phyloP scores from a whole-genome alignment of 30 jellyfish, hydroid and myxozoan genomes.

The Turritopsis dohrnii region DNA sequence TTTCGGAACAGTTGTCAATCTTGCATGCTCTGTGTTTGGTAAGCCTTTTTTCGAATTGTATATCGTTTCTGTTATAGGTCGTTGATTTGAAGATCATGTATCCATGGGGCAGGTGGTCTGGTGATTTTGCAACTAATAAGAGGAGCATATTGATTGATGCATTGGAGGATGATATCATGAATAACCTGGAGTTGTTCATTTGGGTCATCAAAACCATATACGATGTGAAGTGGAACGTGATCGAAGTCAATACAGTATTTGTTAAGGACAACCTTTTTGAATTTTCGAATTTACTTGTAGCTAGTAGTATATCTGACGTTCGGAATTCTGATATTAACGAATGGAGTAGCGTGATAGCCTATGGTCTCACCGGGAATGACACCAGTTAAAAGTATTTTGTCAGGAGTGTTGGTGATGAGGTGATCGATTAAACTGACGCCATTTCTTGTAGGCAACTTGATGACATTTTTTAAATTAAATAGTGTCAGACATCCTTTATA shows the following conservation, averaged over 20 bases:
- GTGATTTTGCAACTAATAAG: constrained; percentile 2
- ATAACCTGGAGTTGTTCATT: neutral
- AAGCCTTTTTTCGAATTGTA: neutral
- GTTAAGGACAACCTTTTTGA: no score
- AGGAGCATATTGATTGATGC: constrained; percentile 10
- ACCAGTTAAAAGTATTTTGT: no score
- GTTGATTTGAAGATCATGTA: neutral
- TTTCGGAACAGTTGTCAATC: constrained; percentile 1
- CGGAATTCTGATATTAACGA: no score
- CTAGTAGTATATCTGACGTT: no score
- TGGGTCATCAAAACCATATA: neutral
- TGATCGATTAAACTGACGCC: no score
- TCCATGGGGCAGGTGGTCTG: constrained; percentile 17
- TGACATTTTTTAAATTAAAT: no score
- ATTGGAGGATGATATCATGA: neutral
- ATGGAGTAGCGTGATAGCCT: no score
- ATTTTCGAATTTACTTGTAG: no score
- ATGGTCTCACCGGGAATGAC: no score
- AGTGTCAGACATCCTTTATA: no score
- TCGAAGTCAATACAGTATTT: neutral
- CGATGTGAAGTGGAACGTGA: neutral
- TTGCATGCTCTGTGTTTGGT: neutral
- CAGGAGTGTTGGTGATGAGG: no score
- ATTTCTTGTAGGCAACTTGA: no score
- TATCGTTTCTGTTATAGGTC: neutral